Percentiles rank a stretch among this genome's conserved stretches.
Conservation (phyloP, 2,888 invertebrate genomes). For the Lasius fuliginosus region DNA sequence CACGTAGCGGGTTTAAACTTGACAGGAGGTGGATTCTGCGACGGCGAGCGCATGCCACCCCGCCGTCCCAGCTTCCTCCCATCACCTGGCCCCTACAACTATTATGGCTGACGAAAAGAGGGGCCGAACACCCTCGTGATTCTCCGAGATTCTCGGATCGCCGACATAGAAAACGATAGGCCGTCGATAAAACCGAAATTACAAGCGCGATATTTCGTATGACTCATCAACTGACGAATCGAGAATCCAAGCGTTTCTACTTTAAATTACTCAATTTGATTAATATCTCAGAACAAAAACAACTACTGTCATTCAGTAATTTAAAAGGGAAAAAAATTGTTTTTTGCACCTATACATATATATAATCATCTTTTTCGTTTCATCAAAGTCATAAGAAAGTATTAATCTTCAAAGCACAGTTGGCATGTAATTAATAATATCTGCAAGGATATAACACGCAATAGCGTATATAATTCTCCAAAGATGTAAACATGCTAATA, state of each 20-base stretch:
- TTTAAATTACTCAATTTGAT: constrained; percentile 4
- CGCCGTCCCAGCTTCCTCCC: constrained; percentile 59
- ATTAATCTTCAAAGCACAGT: neutral
- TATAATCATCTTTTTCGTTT: neutral
- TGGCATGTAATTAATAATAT: constrained; percentile 17
- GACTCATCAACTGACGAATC: neutral
- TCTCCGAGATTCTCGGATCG: constrained; percentile 23
- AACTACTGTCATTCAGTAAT: neutral
- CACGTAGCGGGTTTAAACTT: constrained; percentile 86
- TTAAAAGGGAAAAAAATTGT: neutral
- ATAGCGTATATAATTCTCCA: neutral
- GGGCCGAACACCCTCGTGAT: constrained; percentile 36
- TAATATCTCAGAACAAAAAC: neutral
- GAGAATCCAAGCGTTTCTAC: neutral
- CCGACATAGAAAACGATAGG: constrained; percentile 36
- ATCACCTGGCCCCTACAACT: constrained; percentile 72
- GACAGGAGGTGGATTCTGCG: constrained; percentile 84
- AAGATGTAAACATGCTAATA: constrained; percentile 49
- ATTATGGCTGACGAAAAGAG: constrained; percentile 40
- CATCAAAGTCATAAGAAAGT: neutral
- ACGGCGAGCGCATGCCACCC: constrained; percentile 65
- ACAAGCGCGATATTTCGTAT: neutral
- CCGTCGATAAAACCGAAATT: constrained; percentile 8
- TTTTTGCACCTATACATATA: neutral
- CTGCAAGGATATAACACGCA: neutral